phyloP scores from a whole-genome alignment of 30 jellyfish, hydroid and myxozoan genomes.

The Turritopsis rubra region DNA sequence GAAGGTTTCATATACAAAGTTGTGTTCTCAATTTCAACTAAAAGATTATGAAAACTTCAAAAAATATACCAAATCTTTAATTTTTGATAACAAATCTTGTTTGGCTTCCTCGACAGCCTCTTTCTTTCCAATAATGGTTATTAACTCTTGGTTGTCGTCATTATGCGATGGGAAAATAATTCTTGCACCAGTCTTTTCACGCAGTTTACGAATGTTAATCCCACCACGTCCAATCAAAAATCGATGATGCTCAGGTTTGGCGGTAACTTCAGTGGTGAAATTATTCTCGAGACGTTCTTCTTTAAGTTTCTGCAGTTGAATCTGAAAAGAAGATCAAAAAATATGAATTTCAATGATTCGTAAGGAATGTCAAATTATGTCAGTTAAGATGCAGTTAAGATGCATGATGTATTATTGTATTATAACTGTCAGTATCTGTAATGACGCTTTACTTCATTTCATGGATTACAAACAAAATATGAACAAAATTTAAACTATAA shows the following conservation, averaged over 20 bases:
- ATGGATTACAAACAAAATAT: too few species aligned
- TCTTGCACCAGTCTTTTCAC: constrained; percentile 84
- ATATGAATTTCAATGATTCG: neutral
- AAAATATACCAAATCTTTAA: constrained; percentile 63
- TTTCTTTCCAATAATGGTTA: constrained; percentile 79
- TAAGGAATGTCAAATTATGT: neutral
- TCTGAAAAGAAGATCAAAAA: neutral
- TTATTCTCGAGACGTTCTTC: constrained; percentile 65
- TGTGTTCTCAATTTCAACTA: neutral
- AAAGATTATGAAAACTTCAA: too few species aligned
- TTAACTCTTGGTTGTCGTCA: constrained; percentile 71
- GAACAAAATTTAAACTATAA: too few species aligned
- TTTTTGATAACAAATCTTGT: constrained; percentile 54
- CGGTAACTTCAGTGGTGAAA: constrained; percentile 79
- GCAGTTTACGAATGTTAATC: constrained; percentile 74
- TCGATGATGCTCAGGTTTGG: constrained; percentile 89
- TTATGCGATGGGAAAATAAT: constrained; percentile 70
- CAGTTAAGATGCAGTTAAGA: neutral
- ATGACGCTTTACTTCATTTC: too few species aligned
- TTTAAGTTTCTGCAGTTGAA: constrained; percentile 42
- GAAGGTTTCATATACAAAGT: neutral
- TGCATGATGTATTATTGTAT: neutral
- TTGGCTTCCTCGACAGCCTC: constrained; percentile 90
- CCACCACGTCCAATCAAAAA: constrained; percentile 94
- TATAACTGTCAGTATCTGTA: too few species aligned